Base-by-base conservation (phyloP, 2,888 invertebrate genomes). In the Hipparchia semele region DNA sequence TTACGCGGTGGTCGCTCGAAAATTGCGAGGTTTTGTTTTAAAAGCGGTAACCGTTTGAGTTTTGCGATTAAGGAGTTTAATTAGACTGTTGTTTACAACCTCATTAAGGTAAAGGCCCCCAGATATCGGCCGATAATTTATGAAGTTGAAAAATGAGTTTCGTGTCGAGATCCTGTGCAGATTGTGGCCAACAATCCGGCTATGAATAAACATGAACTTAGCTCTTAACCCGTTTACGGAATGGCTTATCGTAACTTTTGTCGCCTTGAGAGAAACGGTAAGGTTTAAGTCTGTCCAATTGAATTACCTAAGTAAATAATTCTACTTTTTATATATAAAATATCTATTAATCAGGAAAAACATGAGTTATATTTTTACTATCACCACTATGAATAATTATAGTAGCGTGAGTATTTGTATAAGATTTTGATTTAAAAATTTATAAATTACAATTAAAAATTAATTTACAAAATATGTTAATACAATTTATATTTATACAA, bases 1-100 rank as follows among this genome's bases (percentile, higher is more conserved):
- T 91, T 91, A 90, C 90, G 90, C 90, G 90, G 91, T 89, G 92
- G 92, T 87, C 92, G 90, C 88, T 90, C 86, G 89, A 91, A 91
- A 92, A 92, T 92, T 91, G 92, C 91, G 88, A 90, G 90, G 91
- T 92, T 92, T 92, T 92, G 92, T 93, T 92, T 92, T 92, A 91
- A 92, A 92, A 92, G 91, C 92, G 90, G 91, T 91, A 89, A 90
- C 90, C 91, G 92, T 92, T 93, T 92, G 92, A 94, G 92, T 93
- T 92, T 92, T 88, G 91, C 92, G 93, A 93, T 94, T 92, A 93
- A 92, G 90, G 92, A 92, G 92, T 93, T 93, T 92, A 94, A 94
- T 94, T 93, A 93, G 91, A 91, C 91, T 87, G 90, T 94, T 94
- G 92, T 94, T 94, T 94, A 94, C 92, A 93, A 92, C 91, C 92